Conservation (phyloP, 2,113 vertebrate species). For the Cricetomys ansorgei region DNA sequence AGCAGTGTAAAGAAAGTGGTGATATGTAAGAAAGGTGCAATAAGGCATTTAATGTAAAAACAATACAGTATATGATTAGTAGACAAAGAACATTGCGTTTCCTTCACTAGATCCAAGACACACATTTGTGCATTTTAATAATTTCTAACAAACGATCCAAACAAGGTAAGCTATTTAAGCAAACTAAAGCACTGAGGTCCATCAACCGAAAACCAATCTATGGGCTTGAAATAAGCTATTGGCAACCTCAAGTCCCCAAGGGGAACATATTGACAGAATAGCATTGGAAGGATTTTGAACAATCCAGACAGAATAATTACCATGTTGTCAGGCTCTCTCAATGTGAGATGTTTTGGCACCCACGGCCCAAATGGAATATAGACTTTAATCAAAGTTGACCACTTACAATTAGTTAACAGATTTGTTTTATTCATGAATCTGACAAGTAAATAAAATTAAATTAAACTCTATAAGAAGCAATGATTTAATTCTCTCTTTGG, state of each 20-base stretch:
- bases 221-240: not conserved
- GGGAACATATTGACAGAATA: not conserved
- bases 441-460: conserved; percentile 42
- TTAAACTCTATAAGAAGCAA: conserved; percentile 10
- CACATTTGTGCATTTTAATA: not conserved
- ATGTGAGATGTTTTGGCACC: not conserved
- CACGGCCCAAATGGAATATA: not conserved
- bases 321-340: not conserved
- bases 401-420: conserved; percentile 47
- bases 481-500: not conserved
- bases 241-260: not conserved
- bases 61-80: not conserved
- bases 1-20: not conserved
- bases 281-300: not conserved
- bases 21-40: not conserved
- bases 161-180: not conserved
- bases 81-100: not conserved
- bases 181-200: not conserved
- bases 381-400: conserved; percentile 53
- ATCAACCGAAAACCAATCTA: not conserved
- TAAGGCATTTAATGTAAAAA: not conserved
- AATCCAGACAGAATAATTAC: not conserved
- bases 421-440: not conserved
- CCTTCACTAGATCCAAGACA: not conserved
- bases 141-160: not conserved